Conservation (phyloP, 1,140 invertebrate species). For the Lucilia sericata region DNA sequence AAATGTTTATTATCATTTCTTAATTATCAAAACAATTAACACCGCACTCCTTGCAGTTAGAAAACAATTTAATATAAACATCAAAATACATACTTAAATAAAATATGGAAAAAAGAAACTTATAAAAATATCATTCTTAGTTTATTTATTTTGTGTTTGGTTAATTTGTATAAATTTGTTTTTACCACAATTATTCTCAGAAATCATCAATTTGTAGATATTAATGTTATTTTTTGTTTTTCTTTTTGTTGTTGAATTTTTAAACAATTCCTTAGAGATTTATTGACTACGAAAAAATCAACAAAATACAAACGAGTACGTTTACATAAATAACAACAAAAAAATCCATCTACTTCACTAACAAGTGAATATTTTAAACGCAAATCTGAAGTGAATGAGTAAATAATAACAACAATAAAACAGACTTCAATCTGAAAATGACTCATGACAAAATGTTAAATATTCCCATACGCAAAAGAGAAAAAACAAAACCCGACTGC, state of each 20-base stretch:
- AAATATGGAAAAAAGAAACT: not conserved
- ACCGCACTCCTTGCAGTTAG: not conserved
- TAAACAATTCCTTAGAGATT: conserved; percentile 11
- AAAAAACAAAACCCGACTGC: not conserved
- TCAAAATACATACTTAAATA: not conserved
- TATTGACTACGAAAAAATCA: not conserved
- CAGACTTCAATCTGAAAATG: not conserved
- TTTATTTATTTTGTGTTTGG: not conserved
- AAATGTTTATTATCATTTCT: not conserved
- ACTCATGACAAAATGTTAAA: conserved; percentile 12
- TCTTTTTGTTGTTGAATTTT: not conserved
- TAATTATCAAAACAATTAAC: conserved; percentile 1
- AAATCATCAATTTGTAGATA: not conserved
- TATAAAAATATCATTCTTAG: not conserved
- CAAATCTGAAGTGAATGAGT: not conserved
- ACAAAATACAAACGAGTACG: not conserved
- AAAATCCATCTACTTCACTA: not conserved
- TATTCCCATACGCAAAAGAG: not conserved
- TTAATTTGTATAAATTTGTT: not conserved
- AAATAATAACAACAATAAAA: not conserved
- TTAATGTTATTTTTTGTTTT: not conserved
- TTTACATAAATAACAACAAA: not conserved
- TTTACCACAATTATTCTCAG: conserved; percentile 1
- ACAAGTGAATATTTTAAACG: conserved; percentile 6
- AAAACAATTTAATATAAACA: not conserved